Percentiles rank a stretch among this genome's conserved stretches.
Conservation (phyloP, 2,888 invertebrate genomes). For the Rotaria macrura region DNA sequence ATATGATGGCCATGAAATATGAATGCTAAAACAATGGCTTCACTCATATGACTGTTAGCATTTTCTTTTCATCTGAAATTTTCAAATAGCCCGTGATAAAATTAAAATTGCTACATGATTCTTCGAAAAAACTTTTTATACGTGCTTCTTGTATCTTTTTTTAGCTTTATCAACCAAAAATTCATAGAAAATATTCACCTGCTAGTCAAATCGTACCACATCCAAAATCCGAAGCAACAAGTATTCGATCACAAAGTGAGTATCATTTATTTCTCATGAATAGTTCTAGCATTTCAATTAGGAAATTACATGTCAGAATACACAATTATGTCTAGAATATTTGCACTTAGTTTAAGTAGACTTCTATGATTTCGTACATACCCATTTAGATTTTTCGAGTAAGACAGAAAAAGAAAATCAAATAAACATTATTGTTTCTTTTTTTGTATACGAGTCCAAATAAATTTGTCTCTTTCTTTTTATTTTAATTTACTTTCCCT, state of each 20-base stretch:
- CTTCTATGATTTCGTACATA: neutral
- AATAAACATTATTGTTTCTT: neutral
- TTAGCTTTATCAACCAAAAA: neutral
- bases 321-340: neutral
- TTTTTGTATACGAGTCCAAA: neutral
- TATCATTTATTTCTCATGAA: neutral
- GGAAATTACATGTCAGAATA: neutral
- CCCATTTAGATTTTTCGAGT: neutral
- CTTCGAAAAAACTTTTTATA: neutral
- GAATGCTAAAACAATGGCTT: too few species aligned
- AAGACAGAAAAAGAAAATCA: neutral
- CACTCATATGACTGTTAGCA: too few species aligned
- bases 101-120: too few species aligned
- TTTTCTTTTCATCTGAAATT: too few species aligned
- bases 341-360: neutral
- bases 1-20: too few species aligned
- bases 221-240: neutral
- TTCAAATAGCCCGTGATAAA: too few species aligned
- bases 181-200: neutral
- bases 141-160: neutral
- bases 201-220: neutral
- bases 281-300: neutral
- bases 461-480: too few species aligned
- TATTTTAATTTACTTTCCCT: neutral
- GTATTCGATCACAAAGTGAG: conserved; percentile 6